phyloP scores from a whole-genome alignment of 2,888 invertebrate species.

The Drosophila histrio region DNA sequence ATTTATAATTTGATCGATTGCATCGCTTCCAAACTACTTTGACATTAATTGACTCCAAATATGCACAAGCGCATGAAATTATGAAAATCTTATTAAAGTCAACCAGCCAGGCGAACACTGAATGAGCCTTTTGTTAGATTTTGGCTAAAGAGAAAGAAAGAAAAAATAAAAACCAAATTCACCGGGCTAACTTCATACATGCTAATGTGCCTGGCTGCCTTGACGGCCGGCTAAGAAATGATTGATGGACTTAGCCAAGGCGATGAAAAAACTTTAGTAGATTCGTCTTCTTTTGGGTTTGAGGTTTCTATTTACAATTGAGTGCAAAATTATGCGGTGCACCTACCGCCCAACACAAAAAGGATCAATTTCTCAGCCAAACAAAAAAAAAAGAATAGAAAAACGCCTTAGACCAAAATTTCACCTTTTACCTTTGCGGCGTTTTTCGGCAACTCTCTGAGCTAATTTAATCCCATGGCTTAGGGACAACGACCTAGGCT shows the following conservation, averaged over 20 bases:
- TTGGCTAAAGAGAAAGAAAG: conserved; percentile 4
- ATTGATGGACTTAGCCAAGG: conserved; percentile 65
- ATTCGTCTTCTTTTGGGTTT: conserved; percentile 24
- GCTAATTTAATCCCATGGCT: conserved; percentile 71
- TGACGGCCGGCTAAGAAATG: conserved; percentile 64
- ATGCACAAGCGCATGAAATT: conserved; percentile 79
- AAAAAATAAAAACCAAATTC: conserved; percentile 39
- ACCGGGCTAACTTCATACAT: conserved; percentile 67
- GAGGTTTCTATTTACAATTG: conserved; percentile 61
- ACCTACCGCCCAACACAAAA: conserved; percentile 36
- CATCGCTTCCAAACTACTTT: conserved; percentile 65
- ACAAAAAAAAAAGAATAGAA: background rate
- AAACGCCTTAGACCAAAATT: conserved; percentile 20
- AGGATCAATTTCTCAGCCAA: conserved; percentile 53
- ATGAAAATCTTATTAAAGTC: conserved; percentile 78
- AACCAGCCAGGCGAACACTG: conserved; percentile 41
- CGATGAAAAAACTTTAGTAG: conserved; percentile 37
- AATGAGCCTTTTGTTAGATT: conserved; percentile 37
- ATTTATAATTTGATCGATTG: conserved; percentile 72
- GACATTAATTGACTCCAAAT: conserved; percentile 79
- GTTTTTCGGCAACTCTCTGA: conserved; percentile 40
- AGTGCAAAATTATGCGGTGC: conserved; percentile 69
- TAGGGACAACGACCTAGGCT: conserved; percentile 53
- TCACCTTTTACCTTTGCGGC: conserved; percentile 44
- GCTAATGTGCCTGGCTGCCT: conserved; percentile 64